A percentile compares a stretch with the other conserved stretches of the same genome.
These are phyloP conservation scores for Anagyrus pseudococci DNA, from an alignment of 2,888 invertebrate species.

Conservation along the genomic window DNA sequence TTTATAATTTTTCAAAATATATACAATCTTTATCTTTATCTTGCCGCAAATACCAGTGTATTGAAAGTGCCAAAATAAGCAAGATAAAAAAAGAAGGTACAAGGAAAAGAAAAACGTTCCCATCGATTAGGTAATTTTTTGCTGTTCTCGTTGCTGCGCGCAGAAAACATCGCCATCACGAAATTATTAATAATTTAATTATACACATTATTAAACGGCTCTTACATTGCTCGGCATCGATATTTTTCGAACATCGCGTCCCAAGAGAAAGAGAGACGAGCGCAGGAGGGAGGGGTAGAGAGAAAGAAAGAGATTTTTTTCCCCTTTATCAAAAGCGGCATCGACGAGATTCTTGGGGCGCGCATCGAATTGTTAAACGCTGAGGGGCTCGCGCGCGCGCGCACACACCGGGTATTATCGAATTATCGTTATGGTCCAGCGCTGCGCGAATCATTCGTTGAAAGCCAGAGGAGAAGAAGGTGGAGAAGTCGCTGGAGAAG, in stretches of 20 bases:
- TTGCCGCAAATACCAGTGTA: no score
- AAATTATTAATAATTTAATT: slow-evolving; percentile 40
- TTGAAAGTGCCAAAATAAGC: no score
- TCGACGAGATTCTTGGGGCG: slow-evolving; percentile 12
- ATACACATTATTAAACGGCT: slow-evolving; percentile 33
- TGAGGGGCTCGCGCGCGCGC: slow-evolving; percentile 6
- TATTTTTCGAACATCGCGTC: background rate
- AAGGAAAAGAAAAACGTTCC: no score
- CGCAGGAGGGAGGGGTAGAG: no score
- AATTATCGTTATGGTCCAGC: slow-evolving; percentile 39
- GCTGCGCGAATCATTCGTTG: slow-evolving; percentile 25
- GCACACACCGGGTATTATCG: slow-evolving; percentile 34
- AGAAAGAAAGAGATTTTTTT: slow-evolving; percentile 32
- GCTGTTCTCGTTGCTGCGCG: no score
- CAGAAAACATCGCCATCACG: slow-evolving; percentile 10
- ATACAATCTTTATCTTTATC: no score
- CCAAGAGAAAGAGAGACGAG: no score
- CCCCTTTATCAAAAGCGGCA: slow-evolving; percentile 31
- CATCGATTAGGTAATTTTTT: no score
- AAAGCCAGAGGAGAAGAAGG: background rate
- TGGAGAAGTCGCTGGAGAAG: no score
- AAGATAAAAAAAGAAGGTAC: no score
- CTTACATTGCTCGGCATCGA: slow-evolving; percentile 1
- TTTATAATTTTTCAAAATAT: no score
- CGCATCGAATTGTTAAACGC: slow-evolving; percentile 36